A percentile compares a stretch with the other conserved stretches of the same genome.
Conservation (phyloP, 1,140 invertebrate genomes). For the Yoshiicerus persimilis region DNA sequence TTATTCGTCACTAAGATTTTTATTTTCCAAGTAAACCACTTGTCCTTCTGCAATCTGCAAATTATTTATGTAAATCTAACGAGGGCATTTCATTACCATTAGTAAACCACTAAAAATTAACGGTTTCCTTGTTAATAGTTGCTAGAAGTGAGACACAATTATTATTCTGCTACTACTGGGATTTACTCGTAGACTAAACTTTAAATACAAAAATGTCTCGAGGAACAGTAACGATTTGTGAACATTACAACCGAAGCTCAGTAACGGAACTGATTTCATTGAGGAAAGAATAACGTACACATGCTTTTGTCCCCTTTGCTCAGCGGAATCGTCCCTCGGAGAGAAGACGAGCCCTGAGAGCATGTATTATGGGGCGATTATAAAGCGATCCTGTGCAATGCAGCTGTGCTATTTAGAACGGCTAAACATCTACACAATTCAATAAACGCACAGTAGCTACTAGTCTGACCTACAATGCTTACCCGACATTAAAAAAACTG, state of each 20-base stretch:
- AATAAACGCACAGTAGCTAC: neutral
- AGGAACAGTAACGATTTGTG: neutral
- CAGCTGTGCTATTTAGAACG: neutral
- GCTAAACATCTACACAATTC: neutral
- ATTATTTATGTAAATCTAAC: neutral
- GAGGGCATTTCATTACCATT: neutral
- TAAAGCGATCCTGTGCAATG: too few relatives aligned
- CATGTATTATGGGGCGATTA: neutral
- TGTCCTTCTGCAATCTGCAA: neutral
- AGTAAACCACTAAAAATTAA: neutral
- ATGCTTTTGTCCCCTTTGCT: neutral
- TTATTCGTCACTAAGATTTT: neutral
- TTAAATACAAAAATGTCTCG: neutral
- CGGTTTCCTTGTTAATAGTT: too few relatives aligned
- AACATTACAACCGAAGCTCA: neutral
- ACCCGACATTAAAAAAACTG: neutral
- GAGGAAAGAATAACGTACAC: neutral
- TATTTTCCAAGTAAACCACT: neutral
- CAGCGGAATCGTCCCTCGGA: neutral
- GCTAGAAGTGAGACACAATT: too few relatives aligned
- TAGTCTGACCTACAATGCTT: neutral
- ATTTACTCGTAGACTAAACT: neutral
- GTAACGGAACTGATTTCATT: neutral
- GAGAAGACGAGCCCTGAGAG: neutral
- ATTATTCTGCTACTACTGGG: too few relatives aligned